These are phyloP conservation scores for Manis pentadactyla DNA, from an alignment of 2,797 vertebrate species.

Conservation along the genomic window DNA sequence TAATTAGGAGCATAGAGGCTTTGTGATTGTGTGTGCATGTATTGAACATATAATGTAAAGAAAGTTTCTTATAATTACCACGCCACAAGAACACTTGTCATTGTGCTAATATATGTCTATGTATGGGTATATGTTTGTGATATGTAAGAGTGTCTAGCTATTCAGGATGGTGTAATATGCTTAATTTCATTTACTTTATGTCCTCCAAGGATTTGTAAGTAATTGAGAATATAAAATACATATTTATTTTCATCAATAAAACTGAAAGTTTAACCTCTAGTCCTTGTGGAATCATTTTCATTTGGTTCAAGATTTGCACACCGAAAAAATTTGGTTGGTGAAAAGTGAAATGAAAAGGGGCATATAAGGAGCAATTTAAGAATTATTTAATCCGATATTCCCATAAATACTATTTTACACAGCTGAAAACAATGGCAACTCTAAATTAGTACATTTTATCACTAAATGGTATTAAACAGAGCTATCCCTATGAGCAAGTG, in stretches of 20 bases:
- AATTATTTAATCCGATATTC: slow-evolving; percentile 9
- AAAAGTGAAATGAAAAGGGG: background rate
- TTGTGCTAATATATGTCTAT: background rate
- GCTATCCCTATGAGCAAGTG: background rate
- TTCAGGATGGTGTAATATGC: background rate
- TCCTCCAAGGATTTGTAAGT: slow-evolving; percentile 55
- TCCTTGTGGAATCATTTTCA: background rate
- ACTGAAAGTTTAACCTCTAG: background rate
- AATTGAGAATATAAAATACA: slow-evolving; percentile 49
- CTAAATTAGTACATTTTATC: background rate
- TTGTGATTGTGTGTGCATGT: background rate
- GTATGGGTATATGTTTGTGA: background rate
- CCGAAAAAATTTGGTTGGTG: background rate
- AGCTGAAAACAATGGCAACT: background rate
- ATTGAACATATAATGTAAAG: background rate
- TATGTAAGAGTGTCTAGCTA: background rate
- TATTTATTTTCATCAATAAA: slow-evolving; percentile 43
- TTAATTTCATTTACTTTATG: background rate
- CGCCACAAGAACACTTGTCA: background rate
- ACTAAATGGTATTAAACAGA: background rate
- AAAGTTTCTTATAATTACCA: background rate
- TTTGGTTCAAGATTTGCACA: background rate
- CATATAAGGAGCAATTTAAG: background rate
- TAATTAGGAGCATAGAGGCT: background rate
- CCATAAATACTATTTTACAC: background rate